These are phyloP conservation scores for Myrmecobius fasciatus DNA, from an alignment of 2,113 vertebrate genomes.

Conservation along the genomic window DNA sequence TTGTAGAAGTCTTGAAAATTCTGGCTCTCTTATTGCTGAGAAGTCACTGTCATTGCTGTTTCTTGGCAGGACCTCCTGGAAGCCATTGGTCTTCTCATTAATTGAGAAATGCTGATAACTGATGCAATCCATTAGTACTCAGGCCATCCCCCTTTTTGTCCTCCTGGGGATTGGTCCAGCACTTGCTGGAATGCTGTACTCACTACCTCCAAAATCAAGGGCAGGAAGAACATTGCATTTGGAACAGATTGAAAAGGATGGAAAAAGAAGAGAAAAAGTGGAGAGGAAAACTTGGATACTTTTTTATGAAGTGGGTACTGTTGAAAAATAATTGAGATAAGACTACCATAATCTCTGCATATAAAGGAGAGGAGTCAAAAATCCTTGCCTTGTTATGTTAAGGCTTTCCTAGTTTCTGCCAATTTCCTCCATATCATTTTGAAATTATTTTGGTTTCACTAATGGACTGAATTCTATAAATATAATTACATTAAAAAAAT, in stretches of 20 bases:
- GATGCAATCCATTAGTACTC: background rate
- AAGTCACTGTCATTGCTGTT: background rate
- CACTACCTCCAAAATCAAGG: background rate
- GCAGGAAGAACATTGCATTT: background rate
- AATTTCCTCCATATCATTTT: background rate
- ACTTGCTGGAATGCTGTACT: background rate
- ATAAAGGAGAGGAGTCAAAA: background rate
- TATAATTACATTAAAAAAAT: background rate
- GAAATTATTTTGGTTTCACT: background rate
- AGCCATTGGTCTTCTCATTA: slow-evolving; percentile 36
- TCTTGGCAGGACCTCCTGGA: slow-evolving; percentile 38
- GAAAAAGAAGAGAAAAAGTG: background rate
- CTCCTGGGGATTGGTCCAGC: background rate
- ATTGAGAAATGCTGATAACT: slow-evolving; percentile 33
- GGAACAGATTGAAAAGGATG: background rate
- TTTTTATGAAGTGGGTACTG: background rate
- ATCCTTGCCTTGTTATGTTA: background rate
- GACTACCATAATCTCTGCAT: background rate
- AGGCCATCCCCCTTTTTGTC: background rate
- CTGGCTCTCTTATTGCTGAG: background rate
- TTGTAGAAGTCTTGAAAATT: background rate
- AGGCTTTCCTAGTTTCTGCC: background rate
- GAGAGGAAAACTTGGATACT: background rate
- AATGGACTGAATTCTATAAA: background rate
- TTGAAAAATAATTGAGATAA: background rate